Conservation (phyloP, 2,888 invertebrate genomes). For the Peribatodes rhomboidaria region DNA sequence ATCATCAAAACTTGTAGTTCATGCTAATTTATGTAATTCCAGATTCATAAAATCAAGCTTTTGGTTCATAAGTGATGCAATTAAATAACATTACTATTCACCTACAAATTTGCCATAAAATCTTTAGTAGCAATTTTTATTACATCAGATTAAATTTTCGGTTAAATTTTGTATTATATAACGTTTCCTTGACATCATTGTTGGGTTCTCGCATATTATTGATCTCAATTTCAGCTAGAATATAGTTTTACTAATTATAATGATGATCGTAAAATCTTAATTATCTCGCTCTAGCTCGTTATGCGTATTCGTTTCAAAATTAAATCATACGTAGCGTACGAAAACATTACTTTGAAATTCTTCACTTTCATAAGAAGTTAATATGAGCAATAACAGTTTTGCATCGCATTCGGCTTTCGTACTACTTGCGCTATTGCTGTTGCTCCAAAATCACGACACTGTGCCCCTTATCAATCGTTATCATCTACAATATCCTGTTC, state of each 20-base stretch:
- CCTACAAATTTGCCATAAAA: conserved; percentile 30
- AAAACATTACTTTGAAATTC: too few species aligned
- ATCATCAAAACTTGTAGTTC: not conserved
- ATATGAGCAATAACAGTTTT: too few species aligned
- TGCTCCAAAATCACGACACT: conserved; percentile 4
- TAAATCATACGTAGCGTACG: not conserved
- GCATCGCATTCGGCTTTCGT: too few species aligned
- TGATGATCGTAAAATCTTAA: conserved; percentile 11
- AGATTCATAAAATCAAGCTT: conserved; percentile 26
- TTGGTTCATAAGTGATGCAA: conserved; percentile 27
- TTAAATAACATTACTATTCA: conserved; percentile 31
- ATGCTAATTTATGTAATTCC: conserved; percentile 24
- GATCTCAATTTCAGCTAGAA: conserved; percentile 16
- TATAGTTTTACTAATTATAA: conserved; percentile 5
- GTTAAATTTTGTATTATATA: conserved; percentile 38
- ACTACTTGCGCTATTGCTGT: not conserved
- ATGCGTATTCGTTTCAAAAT: not conserved
- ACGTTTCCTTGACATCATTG: conserved; percentile 40
- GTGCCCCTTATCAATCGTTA: conserved; percentile 10
- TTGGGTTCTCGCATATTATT: conserved; percentile 39
- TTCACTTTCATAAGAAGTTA: too few species aligned
- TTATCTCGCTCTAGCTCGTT: not conserved
- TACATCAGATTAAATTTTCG: conserved; percentile 37
- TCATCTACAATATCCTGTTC: conserved; percentile 8
- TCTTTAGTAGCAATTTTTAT: conserved; percentile 36